Conservation (phyloP, 1,140 invertebrate genomes). For the Caerostris darwini region DNA sequence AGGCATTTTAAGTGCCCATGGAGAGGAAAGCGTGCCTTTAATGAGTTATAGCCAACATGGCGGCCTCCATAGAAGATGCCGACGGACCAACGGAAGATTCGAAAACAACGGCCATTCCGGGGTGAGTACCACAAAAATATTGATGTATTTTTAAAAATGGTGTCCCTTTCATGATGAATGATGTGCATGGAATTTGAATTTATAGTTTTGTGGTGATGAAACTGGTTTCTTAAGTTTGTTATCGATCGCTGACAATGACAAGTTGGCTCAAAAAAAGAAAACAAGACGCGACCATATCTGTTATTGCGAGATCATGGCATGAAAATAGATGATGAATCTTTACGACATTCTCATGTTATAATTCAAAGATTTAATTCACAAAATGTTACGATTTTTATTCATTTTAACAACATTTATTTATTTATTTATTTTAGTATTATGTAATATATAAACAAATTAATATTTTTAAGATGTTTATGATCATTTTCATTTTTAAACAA, state of each 20-base stretch:
- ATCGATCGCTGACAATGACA: slow-evolving; percentile 49
- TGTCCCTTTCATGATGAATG: slow-evolving; percentile 5
- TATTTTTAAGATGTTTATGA: no score
- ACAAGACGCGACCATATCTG: neutral
- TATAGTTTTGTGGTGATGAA: neutral
- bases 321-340: no score
- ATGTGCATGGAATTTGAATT: neutral
- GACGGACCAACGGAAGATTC: neutral
- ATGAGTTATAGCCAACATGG: slow-evolving; percentile 77
- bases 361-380: no score
- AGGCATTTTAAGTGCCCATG: slow-evolving; percentile 32
- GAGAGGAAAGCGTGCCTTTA: slow-evolving; percentile 32
- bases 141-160: neutral
- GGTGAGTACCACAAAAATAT: slow-evolving; percentile 50
- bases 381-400: no score
- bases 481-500: no score
- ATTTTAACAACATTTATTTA: no score
- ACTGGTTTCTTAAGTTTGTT: slow-evolving; percentile 21
- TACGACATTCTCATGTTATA: no score
- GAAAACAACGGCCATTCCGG: neutral
- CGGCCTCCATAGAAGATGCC: slow-evolving; percentile 68
- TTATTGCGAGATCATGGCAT: neutral
- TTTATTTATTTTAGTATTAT: no score
- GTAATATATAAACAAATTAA: no score
- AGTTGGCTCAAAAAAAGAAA: neutral